phyloP scores from a whole-genome alignment of 1,140 invertebrate genomes.

The Lethrus apterus region DNA sequence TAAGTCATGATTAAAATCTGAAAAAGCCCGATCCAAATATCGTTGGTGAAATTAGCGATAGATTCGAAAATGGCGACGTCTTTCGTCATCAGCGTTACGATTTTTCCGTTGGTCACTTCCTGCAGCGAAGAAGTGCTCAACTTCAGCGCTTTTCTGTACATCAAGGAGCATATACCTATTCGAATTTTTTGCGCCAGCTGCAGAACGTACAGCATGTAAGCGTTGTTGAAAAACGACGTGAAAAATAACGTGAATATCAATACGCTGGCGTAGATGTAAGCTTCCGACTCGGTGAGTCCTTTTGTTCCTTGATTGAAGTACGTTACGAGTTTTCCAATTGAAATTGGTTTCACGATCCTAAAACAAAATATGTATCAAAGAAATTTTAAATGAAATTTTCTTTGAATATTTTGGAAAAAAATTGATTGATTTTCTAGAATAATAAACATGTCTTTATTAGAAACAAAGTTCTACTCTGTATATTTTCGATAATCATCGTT shows the following conservation, averaged over 20 bases:
- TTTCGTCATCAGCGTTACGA: conserved; percentile 87
- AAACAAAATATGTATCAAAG: conserved; percentile 17
- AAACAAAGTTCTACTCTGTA: no score
- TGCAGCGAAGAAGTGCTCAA: conserved; percentile 62
- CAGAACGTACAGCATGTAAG: conserved; percentile 64
- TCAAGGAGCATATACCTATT: conserved; percentile 67
- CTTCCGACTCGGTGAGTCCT: conserved; percentile 23
- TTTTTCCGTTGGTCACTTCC: conserved; percentile 77
- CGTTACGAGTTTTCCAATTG: conserved; percentile 26
- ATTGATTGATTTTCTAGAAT: no score
- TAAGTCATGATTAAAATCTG: conserved; percentile 66
- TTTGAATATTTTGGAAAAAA: no score
- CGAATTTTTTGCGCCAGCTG: conserved; percentile 74
- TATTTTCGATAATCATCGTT: no score
- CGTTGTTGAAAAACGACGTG: conserved; percentile 47
- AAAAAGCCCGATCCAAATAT: conserved; percentile 72
- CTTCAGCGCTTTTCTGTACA: conserved; percentile 71
- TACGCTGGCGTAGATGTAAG: conserved; percentile 21
- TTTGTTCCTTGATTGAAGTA: conserved; percentile 27
- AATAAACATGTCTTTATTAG: no score
- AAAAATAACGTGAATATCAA: conserved; percentile 19
- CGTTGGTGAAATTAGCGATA: conserved; percentile 60
- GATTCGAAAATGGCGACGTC: conserved; percentile 70
- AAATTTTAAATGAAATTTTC: no score
- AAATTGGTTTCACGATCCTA: conserved; percentile 21